Evolutionary conservation across 1,140 invertebrate genomes (phyloP).

Genomic region (Saxidomus purpurata): DNA sequence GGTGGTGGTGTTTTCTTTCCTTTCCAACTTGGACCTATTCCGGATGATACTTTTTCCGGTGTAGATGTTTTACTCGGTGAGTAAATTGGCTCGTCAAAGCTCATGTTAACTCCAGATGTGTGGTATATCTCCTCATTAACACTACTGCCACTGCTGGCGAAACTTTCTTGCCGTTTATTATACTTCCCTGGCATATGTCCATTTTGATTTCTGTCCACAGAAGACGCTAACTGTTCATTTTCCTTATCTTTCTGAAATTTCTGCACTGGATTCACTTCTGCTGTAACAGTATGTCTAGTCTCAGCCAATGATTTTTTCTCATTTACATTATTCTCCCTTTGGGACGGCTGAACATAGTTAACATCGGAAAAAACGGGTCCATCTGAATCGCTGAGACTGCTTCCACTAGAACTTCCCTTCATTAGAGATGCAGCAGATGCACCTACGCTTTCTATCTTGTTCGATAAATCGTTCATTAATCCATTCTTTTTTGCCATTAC

Average conservation of each 20-base stretch:
- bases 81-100: constrained; percentile 83
- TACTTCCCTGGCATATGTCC: constrained; percentile 13
- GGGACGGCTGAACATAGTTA: neutral
- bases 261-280: constrained; percentile 59
- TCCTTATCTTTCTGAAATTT: constrained; percentile 56
- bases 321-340: constrained; percentile 56
- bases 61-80: constrained; percentile 65
- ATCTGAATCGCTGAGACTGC: constrained; percentile 65
- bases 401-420: constrained; percentile 72
- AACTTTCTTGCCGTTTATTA: constrained; percentile 56
- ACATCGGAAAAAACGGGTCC: constrained; percentile 14
- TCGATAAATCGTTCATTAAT: constrained; percentile 82
- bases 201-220: constrained; percentile 58
- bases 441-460: constrained; percentile 80
- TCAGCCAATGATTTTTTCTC: constrained; percentile 23
- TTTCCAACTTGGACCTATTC: constrained; percentile 16
- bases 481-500: constrained; percentile 85
- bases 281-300: constrained; percentile 51
- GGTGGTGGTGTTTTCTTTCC: constrained; percentile 52
- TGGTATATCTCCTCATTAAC: constrained; percentile 71
- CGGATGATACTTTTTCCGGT: constrained; percentile 21
- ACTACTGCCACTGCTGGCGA: constrained; percentile 68
- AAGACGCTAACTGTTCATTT: constrained; percentile 42
- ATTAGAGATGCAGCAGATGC: constrained; percentile 68
- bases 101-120: constrained; percentile 78